A percentile compares a stretch with the other conserved stretches of the same genome.
These are phyloP conservation scores for Heliconius ethilla DNA, from an alignment of 2,888 invertebrate species.

Conservation along the genomic window DNA sequence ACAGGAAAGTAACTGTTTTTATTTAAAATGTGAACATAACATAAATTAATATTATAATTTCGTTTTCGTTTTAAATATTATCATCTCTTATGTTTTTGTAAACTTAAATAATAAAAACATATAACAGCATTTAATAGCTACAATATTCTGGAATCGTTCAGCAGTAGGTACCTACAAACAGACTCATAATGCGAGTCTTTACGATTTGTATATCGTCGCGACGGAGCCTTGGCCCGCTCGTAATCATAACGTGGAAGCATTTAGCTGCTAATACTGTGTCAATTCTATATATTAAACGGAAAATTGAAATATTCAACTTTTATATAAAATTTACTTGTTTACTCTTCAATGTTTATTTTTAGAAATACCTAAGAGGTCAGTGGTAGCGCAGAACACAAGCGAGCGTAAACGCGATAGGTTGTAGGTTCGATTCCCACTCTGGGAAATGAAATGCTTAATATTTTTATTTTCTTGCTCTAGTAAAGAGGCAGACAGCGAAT, in stretches of 20 bases:
- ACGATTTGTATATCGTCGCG: constrained; percentile 48
- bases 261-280: constrained; percentile 35
- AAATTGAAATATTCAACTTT: not conserved
- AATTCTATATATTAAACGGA: constrained; percentile 24
- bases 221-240: constrained; percentile 41
- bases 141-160: constrained; percentile 2
- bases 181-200: constrained; percentile 46
- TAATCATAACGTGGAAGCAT: constrained; percentile 44
- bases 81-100: not conserved
- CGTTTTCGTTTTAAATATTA: too few relatives aligned
- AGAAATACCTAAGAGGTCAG: not conserved
- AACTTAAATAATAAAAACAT: not conserved
- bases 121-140: not conserved
- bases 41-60: not conserved
- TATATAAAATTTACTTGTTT: not conserved
- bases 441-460: too few relatives aligned
- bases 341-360: not conserved
- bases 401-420: too few relatives aligned
- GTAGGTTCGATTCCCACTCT: too few relatives aligned
- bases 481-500: too few relatives aligned
- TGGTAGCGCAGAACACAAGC: too few relatives aligned
- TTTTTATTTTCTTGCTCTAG: too few relatives aligned
- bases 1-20: not conserved
- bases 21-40: not conserved
- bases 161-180: constrained; percentile 33